Percentiles rank a stretch among this genome's conserved stretches.
Conservation (phyloP, 2,113 vertebrate species). For the Psammodynastes pulverulentus region DNA sequence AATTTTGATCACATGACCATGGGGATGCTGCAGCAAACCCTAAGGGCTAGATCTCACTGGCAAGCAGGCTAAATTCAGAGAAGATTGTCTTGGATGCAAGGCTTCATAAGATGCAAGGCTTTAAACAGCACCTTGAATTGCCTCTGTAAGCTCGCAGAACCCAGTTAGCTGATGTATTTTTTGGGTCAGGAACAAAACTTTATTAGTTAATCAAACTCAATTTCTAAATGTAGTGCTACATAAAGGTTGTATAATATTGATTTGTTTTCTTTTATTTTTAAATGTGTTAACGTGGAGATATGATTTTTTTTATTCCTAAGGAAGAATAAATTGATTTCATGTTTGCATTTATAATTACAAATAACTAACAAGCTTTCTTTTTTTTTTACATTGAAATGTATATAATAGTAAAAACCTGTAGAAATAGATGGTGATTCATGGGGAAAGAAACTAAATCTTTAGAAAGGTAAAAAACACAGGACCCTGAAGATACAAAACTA, state of each 20-base stretch:
- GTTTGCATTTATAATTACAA: slow-evolving; percentile 30
- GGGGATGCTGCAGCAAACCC: not conserved
- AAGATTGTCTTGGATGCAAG: not conserved
- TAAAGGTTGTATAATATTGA: slow-evolving; percentile 37
- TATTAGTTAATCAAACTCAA: not conserved
- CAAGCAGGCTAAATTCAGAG: not conserved
- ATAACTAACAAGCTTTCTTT: not conserved
- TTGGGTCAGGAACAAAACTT: slow-evolving; percentile 26
- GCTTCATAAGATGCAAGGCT: too few species aligned
- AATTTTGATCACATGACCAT: too few species aligned
- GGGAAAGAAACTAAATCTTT: not conserved
- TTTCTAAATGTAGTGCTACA: slow-evolving; percentile 6
- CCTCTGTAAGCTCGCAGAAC: not conserved
- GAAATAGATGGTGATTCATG: not conserved
- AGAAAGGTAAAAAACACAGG: not conserved
- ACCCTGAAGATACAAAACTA: not conserved
- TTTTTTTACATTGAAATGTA: not conserved
- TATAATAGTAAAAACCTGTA: not conserved
- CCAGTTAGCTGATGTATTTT: not conserved
- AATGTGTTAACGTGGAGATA: slow-evolving; percentile 21
- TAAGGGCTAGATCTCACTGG: not conserved
- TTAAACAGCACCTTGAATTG: not conserved
- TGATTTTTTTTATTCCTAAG: slow-evolving; percentile 4
- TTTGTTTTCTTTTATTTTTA: slow-evolving; percentile 4
- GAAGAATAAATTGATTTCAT: not conserved